Percentiles rank a stretch among this genome's conserved stretches.
Conservation (phyloP, 2,797 vertebrate genomes). For the Lerista edwardsae region DNA sequence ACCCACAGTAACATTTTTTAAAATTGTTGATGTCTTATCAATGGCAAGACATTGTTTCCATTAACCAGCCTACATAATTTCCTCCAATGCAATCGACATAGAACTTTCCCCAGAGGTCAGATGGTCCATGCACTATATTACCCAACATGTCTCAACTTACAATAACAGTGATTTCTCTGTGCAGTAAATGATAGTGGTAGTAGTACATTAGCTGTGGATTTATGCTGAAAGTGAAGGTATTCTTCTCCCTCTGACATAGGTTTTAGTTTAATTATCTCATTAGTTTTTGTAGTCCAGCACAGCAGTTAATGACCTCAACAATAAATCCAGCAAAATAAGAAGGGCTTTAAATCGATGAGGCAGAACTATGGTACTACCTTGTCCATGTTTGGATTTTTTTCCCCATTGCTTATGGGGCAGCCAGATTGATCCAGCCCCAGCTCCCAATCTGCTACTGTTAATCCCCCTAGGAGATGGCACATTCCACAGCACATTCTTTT, state of each 20-base stretch:
- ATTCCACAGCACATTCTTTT: not conserved
- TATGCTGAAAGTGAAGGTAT: conserved; percentile 59
- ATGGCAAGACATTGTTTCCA: conserved; percentile 1
- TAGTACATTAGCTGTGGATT: conserved; percentile 69
- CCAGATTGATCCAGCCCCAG: conserved; percentile 21
- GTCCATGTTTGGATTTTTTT: conserved; percentile 40
- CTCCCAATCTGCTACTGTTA: not conserved
- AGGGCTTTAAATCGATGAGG: conserved; percentile 59
- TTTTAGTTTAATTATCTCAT: conserved; percentile 72
- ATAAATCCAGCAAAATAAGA: conserved; percentile 62
- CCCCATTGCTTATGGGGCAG: conserved; percentile 50
- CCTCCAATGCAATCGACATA: not conserved
- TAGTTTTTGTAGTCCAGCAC: conserved; percentile 68
- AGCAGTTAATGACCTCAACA: conserved; percentile 70
- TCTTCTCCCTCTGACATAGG: conserved; percentile 62
- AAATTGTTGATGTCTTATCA: not conserved
- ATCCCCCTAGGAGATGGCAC: not conserved
- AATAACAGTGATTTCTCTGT: conserved; percentile 25
- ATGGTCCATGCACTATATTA: conserved; percentile 12
- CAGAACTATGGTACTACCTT: conserved; percentile 51
- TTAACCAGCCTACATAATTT: not conserved
- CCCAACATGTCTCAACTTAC: conserved; percentile 35
- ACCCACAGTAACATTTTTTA: not conserved
- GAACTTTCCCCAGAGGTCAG: not conserved
- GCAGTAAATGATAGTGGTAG: conserved; percentile 64